These are phyloP conservation scores for Polydesmus complanatus DNA, from an alignment of 2,888 invertebrate species.

Conservation along the genomic window DNA sequence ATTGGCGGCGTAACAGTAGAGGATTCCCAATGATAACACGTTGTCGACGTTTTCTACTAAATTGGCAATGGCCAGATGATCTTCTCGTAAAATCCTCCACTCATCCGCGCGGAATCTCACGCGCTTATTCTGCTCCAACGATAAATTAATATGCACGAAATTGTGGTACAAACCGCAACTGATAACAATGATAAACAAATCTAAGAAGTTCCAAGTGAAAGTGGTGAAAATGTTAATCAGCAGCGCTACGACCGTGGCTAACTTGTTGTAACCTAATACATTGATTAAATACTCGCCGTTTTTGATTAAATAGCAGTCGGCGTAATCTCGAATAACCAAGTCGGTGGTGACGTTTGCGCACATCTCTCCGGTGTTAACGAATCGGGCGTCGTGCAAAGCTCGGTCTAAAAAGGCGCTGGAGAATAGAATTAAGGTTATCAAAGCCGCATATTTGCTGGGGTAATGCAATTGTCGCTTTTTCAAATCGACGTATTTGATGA, in stretches of 20 bases:
- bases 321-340: neutral
- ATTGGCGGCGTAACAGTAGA: constrained; percentile 13
- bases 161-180: constrained; percentile 10
- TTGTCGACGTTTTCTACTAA: constrained; percentile 6
- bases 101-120: neutral
- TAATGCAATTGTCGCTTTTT: constrained; percentile 1
- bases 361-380: neutral
- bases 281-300: constrained; percentile 5
- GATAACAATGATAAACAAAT: constrained; percentile 11
- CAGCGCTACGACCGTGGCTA: neutral
- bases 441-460: neutral
- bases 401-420: constrained; percentile 7
- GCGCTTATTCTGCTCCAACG: neutral
- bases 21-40: constrained; percentile 6
- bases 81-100: constrained; percentile 10
- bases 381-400: constrained; percentile 9
- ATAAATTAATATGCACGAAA: constrained; percentile 6
- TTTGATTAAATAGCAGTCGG: constrained; percentile 3
- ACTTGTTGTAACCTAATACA: neutral
- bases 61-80: constrained; percentile 8
- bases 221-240: constrained; percentile 8
- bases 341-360: neutral
- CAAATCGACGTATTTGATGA: constrained; percentile 3
- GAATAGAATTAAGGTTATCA: neutral
- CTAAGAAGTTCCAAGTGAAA: constrained; percentile 12